Base-by-base conservation (phyloP, 2,113 vertebrate species). In the Myocastor coypus region DNA sequence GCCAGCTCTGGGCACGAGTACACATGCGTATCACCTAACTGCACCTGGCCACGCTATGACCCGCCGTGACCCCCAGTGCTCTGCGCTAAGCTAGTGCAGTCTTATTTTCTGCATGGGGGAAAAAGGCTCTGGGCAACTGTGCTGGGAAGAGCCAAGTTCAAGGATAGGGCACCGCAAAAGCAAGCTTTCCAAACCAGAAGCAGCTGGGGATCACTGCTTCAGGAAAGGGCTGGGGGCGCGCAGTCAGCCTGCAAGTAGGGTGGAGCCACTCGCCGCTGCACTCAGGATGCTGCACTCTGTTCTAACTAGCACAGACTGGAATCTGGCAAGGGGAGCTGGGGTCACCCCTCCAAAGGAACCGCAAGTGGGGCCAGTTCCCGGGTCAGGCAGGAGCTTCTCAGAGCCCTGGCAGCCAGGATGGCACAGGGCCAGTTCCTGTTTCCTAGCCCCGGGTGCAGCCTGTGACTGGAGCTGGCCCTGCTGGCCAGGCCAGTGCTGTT, bases 401-500 rank as follows among this genome's bases (percentile, higher is more conserved):
- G 95, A 89, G 89, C 85, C 34, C 86, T 37, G 91, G 95, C 88
- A 90, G 96, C 84, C 82, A 71, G 88, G 82, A 81, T 61, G 83
- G 87, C 82, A 40, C 83, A 83, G 57, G 30, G 82, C 0, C 92
- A 97, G 87, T 89, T 69, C 46, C 3, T 97, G 96, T 86, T 97
- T 97, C 95, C 96, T 64, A 81, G 87, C 95, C 98, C 95, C 88
- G 96, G 78, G 78, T 85, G 96, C 10, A 68, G 92, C 92, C 94
- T 96, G 94, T 89, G 89, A 94, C 96, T 85, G 57, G 0, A 78
- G 97, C 82, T 69, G 95, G 63, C 92, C 92, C 93, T 0, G 7
- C 94, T 91, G 94, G 96, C 97, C 94, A 97, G 97, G 97, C 97
- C 55, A 98, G 97, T 98, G 98, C 98, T 99, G 98, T 99, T 99